Percentiles rank a stretch among this genome's conserved stretches.
Conservation (phyloP, 2,113 vertebrate genomes). For the Nicator chloris region DNA sequence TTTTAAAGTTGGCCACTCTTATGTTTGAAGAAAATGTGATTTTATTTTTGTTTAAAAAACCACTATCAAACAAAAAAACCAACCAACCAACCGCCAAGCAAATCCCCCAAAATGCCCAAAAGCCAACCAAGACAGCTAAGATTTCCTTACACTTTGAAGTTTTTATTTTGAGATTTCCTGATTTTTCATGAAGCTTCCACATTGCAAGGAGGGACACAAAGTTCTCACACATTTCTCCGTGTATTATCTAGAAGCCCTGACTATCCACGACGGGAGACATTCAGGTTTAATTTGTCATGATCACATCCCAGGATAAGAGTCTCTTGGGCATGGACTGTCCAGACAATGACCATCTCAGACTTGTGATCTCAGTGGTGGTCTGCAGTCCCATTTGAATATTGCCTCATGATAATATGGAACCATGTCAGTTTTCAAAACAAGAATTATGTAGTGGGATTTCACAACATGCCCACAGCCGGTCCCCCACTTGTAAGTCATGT, state of each 20-base stretch:
- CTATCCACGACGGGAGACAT: not conserved
- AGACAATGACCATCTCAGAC: not conserved
- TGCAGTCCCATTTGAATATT: not conserved
- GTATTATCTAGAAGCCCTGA: not conserved
- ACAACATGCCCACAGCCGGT: not conserved
- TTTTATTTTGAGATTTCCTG: not conserved
- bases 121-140: not conserved
- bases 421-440: not conserved
- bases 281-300: not conserved
- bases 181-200: not conserved
- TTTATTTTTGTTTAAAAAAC: not conserved
- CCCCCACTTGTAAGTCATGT: not conserved
- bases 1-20: not conserved
- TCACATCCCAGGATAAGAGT: not conserved
- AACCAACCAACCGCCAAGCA: too few species aligned
- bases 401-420: not conserved
- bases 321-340: rapidly evolving
- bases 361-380: not conserved
- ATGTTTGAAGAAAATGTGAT: not conserved
- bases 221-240: not conserved
- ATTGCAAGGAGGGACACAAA: not conserved
- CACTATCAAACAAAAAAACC: too few species aligned
- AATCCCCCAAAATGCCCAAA: not conserved
- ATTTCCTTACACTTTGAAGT: not conserved
- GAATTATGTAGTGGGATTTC: not conserved